Conservation (phyloP, 2,113 vertebrate species). For the Herpailurus yagouaroundi region DNA sequence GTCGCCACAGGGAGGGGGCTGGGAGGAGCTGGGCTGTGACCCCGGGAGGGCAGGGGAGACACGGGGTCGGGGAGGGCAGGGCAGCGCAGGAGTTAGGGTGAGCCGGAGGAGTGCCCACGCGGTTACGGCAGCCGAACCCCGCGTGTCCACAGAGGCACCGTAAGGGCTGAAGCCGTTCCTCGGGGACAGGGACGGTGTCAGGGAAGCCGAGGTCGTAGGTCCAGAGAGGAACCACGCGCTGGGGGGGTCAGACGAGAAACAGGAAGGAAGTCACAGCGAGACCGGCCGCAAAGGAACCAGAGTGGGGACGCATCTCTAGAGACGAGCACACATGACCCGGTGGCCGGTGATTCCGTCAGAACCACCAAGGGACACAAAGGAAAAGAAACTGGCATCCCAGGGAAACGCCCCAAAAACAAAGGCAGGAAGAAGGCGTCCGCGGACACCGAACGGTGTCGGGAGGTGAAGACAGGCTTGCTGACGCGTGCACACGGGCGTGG, state of each 20-base stretch:
- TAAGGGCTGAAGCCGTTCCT: too few species aligned
- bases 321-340: not conserved
- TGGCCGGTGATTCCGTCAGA: not conserved
- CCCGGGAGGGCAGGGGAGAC: not conserved
- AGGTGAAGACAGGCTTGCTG: not conserved
- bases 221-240: not conserved
- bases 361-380: accelerated
- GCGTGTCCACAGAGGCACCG: not conserved
- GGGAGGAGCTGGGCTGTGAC: not conserved
- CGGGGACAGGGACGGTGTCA: not conserved
- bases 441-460: accelerated
- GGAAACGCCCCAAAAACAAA: not conserved
- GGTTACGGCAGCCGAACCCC: not conserved
- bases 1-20: accelerated
- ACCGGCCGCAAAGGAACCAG: accelerated
- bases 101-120: accelerated
- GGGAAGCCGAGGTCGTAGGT: too few species aligned
- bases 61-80: not conserved
- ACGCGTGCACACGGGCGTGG: too few species aligned
- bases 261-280: accelerated
- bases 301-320: accelerated
- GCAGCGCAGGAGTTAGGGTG: not conserved
- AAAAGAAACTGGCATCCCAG: accelerated
- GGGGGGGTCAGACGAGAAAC: not conserved
- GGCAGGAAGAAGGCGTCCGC: accelerated